phyloP scores from a whole-genome alignment of 2,888 invertebrate genomes.

The Cephonodes hylas region DNA sequence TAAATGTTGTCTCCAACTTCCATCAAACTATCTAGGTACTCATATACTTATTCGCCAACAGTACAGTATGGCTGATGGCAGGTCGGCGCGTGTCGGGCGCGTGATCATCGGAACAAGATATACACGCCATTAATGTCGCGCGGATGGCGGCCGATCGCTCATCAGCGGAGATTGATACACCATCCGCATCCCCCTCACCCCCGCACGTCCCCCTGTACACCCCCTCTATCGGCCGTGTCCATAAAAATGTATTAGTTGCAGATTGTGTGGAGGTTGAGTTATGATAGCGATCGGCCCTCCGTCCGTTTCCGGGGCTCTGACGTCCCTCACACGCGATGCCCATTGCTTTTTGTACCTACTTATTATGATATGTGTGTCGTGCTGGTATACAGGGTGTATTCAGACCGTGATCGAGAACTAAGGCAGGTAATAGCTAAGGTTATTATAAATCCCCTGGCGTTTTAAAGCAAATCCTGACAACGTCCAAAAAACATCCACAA shows the following conservation, averaged over 20 bases:
- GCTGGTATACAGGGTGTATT: too few species aligned
- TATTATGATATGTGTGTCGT: neutral
- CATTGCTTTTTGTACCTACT: neutral
- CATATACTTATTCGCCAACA: too few species aligned
- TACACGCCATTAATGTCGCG: neutral
- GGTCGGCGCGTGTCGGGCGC: too few species aligned
- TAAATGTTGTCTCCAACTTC: too few species aligned
- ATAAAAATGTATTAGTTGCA: constrained; percentile 5
- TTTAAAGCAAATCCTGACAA: too few species aligned
- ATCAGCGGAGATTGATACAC: constrained; percentile 5
- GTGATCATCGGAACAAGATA: neutral
- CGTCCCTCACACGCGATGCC: neutral
- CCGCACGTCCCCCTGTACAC: neutral
- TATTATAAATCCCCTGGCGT: too few species aligned
- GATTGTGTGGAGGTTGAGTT: constrained; percentile 2
- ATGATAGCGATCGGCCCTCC: neutral
- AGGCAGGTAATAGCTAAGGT: too few species aligned
- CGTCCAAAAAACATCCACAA: too few species aligned
- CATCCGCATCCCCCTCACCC: neutral
- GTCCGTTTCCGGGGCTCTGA: neutral
- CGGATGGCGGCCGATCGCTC: neutral
- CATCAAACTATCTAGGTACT: too few species aligned
- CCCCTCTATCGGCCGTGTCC: neutral
- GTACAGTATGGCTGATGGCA: too few species aligned
- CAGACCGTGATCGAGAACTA: too few species aligned